Conservation (phyloP, 2,797 vertebrate genomes). For the Phoxinus dragarum region DNA sequence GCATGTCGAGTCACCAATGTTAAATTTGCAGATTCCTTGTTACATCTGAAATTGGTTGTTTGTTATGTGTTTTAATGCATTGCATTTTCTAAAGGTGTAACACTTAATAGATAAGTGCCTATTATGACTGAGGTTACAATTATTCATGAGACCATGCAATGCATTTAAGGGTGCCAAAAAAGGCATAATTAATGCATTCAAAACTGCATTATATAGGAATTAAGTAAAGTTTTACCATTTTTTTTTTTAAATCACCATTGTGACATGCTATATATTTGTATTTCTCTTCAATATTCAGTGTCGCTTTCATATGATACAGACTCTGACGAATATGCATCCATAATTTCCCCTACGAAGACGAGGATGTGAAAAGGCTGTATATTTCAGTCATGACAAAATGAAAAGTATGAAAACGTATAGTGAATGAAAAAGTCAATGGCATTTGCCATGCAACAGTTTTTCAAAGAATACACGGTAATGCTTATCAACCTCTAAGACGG, state of each 20-base stretch:
- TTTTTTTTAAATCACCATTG: neutral
- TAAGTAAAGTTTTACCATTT: neutral
- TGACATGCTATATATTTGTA: neutral
- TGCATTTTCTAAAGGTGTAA: neutral
- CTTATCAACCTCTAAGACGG: neutral
- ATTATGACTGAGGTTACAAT: neutral
- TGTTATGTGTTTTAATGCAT: neutral
- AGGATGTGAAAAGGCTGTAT: slow-evolving; percentile 9
- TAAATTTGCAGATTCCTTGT: neutral
- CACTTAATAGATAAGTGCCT: neutral
- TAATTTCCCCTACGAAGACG: neutral
- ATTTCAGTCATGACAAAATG: slow-evolving; percentile 2
- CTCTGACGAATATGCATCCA: slow-evolving; percentile 4
- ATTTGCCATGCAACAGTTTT: neutral
- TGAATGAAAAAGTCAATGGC: slow-evolving; percentile 9
- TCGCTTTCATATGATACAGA: slow-evolving; percentile 5
- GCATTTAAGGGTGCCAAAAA: neutral
- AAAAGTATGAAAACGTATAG: neutral
- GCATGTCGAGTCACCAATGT: neutral
- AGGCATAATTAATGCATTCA: neutral
- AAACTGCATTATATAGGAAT: neutral
- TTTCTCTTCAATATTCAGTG: neutral
- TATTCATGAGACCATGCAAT: neutral
- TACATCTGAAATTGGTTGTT: neutral
- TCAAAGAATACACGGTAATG: slow-evolving; percentile 6